phyloP scores from a whole-genome alignment of 2,113 vertebrate genomes.

The Campylomormyrus numenius region DNA sequence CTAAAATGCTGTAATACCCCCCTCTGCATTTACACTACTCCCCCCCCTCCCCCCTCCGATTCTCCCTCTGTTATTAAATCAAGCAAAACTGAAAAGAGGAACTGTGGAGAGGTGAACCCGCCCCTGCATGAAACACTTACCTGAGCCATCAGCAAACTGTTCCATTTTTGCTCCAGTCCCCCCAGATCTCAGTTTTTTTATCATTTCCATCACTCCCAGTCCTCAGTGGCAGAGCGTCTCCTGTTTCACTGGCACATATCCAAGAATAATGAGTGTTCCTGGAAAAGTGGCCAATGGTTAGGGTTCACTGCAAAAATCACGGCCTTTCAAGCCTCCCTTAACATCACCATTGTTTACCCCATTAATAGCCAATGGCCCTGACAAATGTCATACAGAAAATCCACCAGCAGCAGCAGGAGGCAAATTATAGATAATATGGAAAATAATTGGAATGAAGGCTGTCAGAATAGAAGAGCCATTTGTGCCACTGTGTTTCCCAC shows the following conservation, averaged over 20 bases:
- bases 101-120: conserved; percentile 7
- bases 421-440: conserved; percentile 24
- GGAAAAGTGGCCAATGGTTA: conserved; percentile 39
- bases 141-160: conserved; percentile 26
- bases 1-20: conserved; percentile 20
- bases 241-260: conserved; percentile 31
- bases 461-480: conserved; percentile 12
- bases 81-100: conserved; percentile 24
- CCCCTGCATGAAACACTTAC: conserved; percentile 34
- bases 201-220: conserved; percentile 30
- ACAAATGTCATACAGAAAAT: conserved; percentile 21
- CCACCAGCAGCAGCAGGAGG: conserved; percentile 20
- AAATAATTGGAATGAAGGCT: conserved; percentile 28
- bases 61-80: conserved; percentile 26
- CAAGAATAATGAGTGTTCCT: conserved; percentile 33
- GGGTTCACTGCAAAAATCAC: conserved; percentile 27
- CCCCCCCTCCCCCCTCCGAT: not conserved
- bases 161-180: conserved; percentile 20
- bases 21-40: not conserved
- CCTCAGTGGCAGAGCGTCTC: conserved; percentile 6
- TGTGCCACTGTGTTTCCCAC: not conserved
- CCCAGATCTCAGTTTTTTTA: conserved; percentile 17
- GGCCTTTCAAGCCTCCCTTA: conserved; percentile 30
- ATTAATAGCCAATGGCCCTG: conserved; percentile 21
- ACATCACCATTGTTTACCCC: conserved; percentile 30